Evolutionary conservation across 2,113 vertebrate species (phyloP).

Genomic region (Rafetus swinhoei): DNA sequence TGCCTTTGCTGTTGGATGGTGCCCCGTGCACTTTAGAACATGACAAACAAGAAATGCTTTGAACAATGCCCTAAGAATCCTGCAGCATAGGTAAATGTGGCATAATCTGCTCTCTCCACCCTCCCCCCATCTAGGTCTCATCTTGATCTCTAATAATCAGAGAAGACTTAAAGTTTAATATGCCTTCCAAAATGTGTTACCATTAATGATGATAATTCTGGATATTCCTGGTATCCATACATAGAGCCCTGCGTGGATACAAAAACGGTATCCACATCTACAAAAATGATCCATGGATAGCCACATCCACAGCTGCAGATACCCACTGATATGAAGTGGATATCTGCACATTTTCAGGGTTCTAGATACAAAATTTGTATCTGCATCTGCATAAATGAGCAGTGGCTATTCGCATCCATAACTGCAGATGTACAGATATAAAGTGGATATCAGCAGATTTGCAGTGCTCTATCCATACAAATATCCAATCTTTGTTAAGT

Average conservation of each 20-base stretch:
- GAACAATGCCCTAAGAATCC: constrained; percentile 7
- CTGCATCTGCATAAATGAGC: no score
- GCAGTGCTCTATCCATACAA: not conserved
- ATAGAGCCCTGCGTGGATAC: no score
- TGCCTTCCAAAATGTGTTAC: not conserved
- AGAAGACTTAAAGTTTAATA: not conserved
- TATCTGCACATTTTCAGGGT: no score
- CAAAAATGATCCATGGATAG: no score
- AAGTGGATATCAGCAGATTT: no score
- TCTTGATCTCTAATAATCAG: accelerated
- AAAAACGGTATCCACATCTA: no score
- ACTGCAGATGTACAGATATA: no score
- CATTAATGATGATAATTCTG: not conserved
- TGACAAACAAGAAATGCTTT: not conserved
- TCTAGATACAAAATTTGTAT: no score
- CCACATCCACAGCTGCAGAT: no score
- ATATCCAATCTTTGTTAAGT: not conserved
- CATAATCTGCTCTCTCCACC: not conserved
- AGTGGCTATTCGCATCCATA: no score
- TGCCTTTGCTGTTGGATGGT: not conserved
- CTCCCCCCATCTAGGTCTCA: accelerated
- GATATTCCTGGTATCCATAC: not conserved
- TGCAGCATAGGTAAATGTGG: not conserved
- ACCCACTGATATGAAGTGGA: no score
- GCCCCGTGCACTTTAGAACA: constrained; percentile 36